Base-by-base conservation (phyloP, 2,113 vertebrate genomes). In the Speoplatyrhinus poulsoni region DNA sequence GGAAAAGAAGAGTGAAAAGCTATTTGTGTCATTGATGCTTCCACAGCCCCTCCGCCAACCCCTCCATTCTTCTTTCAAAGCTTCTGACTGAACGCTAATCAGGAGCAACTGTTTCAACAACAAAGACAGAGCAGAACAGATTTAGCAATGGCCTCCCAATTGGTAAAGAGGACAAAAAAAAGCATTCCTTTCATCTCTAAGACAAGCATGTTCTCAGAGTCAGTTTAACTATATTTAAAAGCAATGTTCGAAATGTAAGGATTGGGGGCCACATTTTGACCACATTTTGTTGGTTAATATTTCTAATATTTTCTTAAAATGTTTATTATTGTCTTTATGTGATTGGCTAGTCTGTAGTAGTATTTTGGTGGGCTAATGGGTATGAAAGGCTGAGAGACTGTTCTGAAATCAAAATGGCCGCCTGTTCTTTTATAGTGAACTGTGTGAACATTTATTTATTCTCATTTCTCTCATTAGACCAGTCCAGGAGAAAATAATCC, bases 71-170 rank as follows among this genome's bases (percentile, higher is more conserved):
- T 67, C 79, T 82, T 85, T 83, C 82, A 79, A 85, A 72, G 74
- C 80, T 82, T 65, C 79, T 79, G 89, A 87, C 89, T 85, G 79
- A 84, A 83, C 77, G 62, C 70, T 93, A 91, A 92, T 91, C 89
- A 92, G 87, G 89, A 93, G 88, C 90, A 92, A 92, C 92, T 92
- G 91, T 92, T 92, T 91, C 88, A 92, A 91, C 91, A 93, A 88
- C 86, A 90, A 80, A 87, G 85, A 76, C 48, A 17, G 74, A 73
- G 76, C 62, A 77, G 79, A 50, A 70, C 36, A 79, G 79, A 85
- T 76, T 83, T 71, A 75, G 82, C 86, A 75, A 89, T 64, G 67
- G 62, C 11, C 68, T 12, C 46, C 78, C 33, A 50, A 80, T 72
- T 59, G 46, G 73, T 85, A 73, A 82, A 84, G 70, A 72, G 73